These are phyloP conservation scores for Oxyruncus cristatus DNA, from an alignment of 2,113 vertebrate species.

Conservation along the genomic window DNA sequence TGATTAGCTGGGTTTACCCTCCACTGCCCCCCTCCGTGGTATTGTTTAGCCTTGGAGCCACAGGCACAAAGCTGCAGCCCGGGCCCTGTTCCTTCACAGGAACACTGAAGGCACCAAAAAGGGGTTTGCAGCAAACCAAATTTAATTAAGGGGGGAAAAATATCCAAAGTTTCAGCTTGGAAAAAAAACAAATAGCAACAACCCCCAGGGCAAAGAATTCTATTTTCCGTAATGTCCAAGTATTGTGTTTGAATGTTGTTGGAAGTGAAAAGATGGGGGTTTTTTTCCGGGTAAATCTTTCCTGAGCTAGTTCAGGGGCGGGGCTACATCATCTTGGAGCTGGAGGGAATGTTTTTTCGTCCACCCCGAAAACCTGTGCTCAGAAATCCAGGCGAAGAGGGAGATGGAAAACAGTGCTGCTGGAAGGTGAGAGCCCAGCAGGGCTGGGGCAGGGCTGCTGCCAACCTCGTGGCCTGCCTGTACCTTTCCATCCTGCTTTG, in stretches of 20 bases:
- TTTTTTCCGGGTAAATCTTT: background rate
- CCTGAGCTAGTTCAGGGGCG: background rate
- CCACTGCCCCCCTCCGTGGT: background rate
- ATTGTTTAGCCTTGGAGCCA: background rate
- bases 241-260: background rate
- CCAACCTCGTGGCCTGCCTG: background rate
- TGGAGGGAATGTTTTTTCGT: background rate
- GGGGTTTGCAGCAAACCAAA: background rate
- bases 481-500: background rate
- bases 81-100: background rate
- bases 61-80: background rate
- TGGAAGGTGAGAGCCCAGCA: background rate
- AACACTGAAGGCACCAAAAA: background rate
- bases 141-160: background rate
- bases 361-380: background rate
- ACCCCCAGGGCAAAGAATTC: background rate
- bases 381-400: fast-evolving
- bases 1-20: conserved; percentile 3
- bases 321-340: background rate
- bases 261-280: background rate
- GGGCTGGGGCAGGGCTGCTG: background rate
- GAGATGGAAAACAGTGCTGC: background rate
- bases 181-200: background rate
- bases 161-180: background rate
- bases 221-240: background rate